A percentile compares a stretch with the other conserved stretches of the same genome.
These are phyloP conservation scores for Brachionus calyciflorus DNA, from an alignment of 1,140 invertebrate species.

Conservation along the genomic window DNA sequence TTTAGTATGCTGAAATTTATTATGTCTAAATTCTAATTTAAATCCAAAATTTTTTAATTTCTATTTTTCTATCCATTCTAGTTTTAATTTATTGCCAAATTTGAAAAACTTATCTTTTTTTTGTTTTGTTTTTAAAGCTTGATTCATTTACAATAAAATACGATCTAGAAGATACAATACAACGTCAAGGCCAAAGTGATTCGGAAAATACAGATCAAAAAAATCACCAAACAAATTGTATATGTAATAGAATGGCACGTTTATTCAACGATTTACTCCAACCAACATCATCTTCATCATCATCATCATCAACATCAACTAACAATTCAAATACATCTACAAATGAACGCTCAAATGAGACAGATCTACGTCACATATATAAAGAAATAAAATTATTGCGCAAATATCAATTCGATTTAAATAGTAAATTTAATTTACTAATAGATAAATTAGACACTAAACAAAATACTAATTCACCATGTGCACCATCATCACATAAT, in stretches of 20 bases:
- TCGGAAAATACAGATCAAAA: not conserved
- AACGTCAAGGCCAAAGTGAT: not conserved
- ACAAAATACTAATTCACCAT: too few species aligned
- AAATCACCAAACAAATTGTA: not conserved
- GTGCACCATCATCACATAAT: too few species aligned
- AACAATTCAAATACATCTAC: not conserved
- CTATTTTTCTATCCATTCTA: not conserved
- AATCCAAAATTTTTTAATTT: too few species aligned
- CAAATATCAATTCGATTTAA: constrained; percentile 31
- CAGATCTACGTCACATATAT: not conserved
- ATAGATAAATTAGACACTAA: not conserved
- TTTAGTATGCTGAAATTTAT: too few species aligned
- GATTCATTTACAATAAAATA: constrained; percentile 39
- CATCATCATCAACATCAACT: not conserved
- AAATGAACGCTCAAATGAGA: not conserved
- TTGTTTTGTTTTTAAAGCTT: too few species aligned
- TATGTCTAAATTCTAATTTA: too few species aligned
- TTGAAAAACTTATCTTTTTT: too few species aligned
- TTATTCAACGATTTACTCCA: constrained; percentile 3
- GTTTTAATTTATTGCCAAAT: not conserved
- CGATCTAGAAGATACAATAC: constrained; percentile 7
- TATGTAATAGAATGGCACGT: constrained; percentile 20
- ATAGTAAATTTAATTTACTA: constrained; percentile 7
- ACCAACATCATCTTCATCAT: not conserved
- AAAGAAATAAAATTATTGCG: constrained; percentile 24